Conservation (phyloP, 2,888 invertebrate genomes). For the Antitype chi region DNA sequence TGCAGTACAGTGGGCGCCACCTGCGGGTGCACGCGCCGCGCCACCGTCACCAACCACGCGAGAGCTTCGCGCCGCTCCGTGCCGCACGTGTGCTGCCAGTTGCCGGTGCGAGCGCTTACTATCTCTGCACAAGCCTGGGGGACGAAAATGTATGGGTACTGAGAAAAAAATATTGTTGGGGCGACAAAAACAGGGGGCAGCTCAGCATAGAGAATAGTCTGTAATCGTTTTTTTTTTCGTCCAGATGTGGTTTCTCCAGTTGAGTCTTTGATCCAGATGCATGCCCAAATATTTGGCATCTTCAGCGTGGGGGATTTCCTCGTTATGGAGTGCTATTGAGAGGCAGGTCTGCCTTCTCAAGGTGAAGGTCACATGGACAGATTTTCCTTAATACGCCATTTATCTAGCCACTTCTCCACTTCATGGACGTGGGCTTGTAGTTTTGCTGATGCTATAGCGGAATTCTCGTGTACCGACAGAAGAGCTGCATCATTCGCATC, state of each 20-base stretch:
- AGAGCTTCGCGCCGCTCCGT: slow-evolving; percentile 93
- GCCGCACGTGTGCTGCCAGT: slow-evolving; percentile 98
- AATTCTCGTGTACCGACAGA: too few relatives aligned
- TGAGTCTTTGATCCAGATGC: too few relatives aligned
- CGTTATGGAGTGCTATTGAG: too few relatives aligned
- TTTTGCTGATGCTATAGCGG: too few relatives aligned
- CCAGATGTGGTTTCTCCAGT: too few relatives aligned
- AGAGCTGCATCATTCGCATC: neutral
- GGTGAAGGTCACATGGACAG: neutral
- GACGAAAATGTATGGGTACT: neutral
- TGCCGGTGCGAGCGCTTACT: slow-evolving; percentile 96
- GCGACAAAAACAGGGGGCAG: too few relatives aligned
- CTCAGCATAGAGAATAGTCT: too few relatives aligned
- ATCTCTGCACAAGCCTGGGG: slow-evolving; percentile 96
- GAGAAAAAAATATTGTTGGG: too few relatives aligned
- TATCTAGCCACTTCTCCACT: neutral
- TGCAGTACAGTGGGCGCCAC: slow-evolving; percentile 95
- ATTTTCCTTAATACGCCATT: slow-evolving; percentile 3
- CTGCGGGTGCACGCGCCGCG: slow-evolving; percentile 96
- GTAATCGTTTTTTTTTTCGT: too few relatives aligned
- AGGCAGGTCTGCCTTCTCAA: neutral
- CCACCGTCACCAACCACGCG: slow-evolving; percentile 95
- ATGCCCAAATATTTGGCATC: too few relatives aligned
- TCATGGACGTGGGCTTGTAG: neutral
- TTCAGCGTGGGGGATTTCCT: too few relatives aligned